Percentiles rank a stretch among this genome's conserved stretches.
phyloP scores from a whole-genome alignment of 2,888 invertebrate genomes.

The Odontomyia ornata region DNA sequence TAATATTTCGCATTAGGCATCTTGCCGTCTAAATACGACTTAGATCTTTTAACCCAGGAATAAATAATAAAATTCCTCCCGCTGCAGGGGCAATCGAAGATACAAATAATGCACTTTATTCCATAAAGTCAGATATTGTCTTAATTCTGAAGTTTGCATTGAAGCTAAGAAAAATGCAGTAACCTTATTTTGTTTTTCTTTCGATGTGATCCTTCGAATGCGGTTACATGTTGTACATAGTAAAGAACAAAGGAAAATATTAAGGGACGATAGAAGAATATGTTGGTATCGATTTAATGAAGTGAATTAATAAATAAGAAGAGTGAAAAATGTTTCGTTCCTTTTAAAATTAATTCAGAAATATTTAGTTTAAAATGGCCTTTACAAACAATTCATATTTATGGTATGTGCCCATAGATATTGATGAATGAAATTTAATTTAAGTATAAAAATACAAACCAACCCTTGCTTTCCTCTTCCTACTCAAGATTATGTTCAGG shows the following conservation, averaged over 20 bases:
- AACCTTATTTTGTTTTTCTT: not conserved
- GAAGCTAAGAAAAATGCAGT: not conserved
- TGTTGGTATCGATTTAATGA: no score
- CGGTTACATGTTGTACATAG: not conserved
- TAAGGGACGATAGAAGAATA: no score
- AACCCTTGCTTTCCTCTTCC: no score
- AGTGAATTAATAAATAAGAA: no score
- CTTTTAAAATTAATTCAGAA: no score
- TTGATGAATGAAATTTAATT: no score
- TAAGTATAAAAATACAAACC: no score
- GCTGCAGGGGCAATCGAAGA: not conserved
- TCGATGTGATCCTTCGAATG: not conserved
- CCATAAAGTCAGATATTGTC: conserved; percentile 32
- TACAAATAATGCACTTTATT: not conserved
- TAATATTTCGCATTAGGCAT: conserved; percentile 22
- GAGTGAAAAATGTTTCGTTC: not conserved
- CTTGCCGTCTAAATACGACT: conserved; percentile 14
- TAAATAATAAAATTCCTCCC: conserved; percentile 27
- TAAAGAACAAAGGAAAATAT: no score
- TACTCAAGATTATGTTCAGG: no score
- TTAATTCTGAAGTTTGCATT: conserved; percentile 9
- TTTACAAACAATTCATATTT: no score
- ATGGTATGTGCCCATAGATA: no score
- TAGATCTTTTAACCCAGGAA: not conserved
- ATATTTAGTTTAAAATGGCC: no score